Base-by-base conservation (phyloP, 2,888 invertebrate genomes). In the Andrena marginata region DNA sequence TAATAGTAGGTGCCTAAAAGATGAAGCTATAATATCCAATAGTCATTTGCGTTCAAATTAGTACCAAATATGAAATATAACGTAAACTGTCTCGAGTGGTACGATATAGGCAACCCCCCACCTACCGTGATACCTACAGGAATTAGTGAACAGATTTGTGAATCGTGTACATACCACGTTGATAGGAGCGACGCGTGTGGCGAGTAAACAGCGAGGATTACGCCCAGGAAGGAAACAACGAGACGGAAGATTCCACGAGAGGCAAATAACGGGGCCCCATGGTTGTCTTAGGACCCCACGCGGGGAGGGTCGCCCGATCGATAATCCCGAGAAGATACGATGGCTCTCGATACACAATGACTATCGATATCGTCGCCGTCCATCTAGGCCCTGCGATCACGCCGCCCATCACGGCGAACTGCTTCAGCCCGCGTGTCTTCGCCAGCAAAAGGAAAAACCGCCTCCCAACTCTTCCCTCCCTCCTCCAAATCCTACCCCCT, bases 291-390 rank as follows among this genome's bases (percentile, higher is more conserved):
- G 29, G 82, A 71, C 86, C 85, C 86, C 89, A 88, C 75, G 80
- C 69, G 29, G 88, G 72, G 85, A 85, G 84, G 89, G 87, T 85
- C 78, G 7, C 33, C 48, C 81, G 73, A 85, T 85, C 87, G 85
- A 87, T 89, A 89, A 86, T 87, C 79, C 86, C 67, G 49, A 68
- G 35, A 59, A 87, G 83, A 87, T 85, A 85, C 71, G 48, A 68
- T 33, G 70, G 64, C 65, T 80, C 77, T 82, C 80, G 76, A 82
- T 87, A 76, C 70, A 87, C 87, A 87, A 87, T 85, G 82, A 87
- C 85, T 85, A 83, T 87, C 87, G 85, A 85, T 88, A 87, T 88
- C 88, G 82, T 59, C 56, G 1, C 8, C 60, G 74, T 77, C 76
- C 76, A 87, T 86, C 81, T 85, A 67, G 60, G 29, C n/a, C 48